phyloP scores from a whole-genome alignment of 2,113 vertebrate species.

The Mormyrus iriodes region DNA sequence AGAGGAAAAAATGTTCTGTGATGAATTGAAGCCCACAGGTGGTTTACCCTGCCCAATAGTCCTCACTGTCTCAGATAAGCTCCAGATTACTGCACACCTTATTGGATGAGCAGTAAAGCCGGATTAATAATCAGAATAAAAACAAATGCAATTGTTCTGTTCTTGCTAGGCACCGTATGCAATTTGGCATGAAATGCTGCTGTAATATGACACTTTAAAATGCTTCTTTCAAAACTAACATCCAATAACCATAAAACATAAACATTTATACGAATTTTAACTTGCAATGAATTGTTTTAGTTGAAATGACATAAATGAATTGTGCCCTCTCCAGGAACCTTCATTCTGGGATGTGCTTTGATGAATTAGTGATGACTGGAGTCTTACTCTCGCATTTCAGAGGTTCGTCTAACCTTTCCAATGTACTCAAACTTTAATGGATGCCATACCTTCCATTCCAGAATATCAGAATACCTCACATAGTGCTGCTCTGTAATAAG shows the following conservation, averaged over 20 bases:
- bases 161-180: neutral
- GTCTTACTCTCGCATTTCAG: slow-evolving; percentile 25
- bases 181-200: neutral
- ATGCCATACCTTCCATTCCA: slow-evolving; percentile 28
- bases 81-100: neutral
- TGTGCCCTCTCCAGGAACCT: neutral
- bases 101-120: neutral
- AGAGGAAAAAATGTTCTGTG: neutral
- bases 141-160: neutral
- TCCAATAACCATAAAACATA: too few relatives aligned
- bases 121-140: neutral
- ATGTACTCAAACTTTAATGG: slow-evolving; percentile 36
- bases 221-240: neutral
- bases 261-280: neutral
- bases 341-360: slow-evolving; percentile 18
- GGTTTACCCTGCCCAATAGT: neutral
- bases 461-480: slow-evolving; percentile 27
- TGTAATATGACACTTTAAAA: neutral
- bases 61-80: neutral
- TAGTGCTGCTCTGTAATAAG: slow-evolving; percentile 22
- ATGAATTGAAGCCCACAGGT: neutral
- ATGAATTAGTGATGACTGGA: slow-evolving; percentile 23
- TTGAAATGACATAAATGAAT: neutral
- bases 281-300: neutral
- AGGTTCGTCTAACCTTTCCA: slow-evolving; percentile 26